phyloP scores from a whole-genome alignment of 2,888 invertebrate species.

The Steromphala cineraria region DNA sequence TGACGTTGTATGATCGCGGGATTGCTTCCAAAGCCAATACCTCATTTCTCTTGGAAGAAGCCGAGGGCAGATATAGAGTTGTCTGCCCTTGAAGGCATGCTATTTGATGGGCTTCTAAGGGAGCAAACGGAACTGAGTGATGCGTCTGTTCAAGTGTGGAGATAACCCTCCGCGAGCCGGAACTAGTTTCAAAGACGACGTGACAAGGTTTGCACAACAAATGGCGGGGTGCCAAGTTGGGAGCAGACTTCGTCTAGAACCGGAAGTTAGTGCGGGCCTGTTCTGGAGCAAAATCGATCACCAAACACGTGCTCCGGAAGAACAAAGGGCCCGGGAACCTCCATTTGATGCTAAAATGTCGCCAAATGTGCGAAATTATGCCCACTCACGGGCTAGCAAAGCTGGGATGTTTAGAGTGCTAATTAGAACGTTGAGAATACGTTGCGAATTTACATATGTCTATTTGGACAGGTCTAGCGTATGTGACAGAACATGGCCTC shows the following conservation, averaged over 20 bases:
- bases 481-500: slow-evolving; percentile 3
- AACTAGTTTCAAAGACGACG: slow-evolving; percentile 11
- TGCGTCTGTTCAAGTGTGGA: background rate
- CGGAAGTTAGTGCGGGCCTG: slow-evolving; percentile 7
- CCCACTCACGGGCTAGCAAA: slow-evolving; percentile 3
- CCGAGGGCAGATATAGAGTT: too few species aligned
- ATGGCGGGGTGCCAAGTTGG: background rate
- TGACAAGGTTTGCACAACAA: slow-evolving; percentile 6
- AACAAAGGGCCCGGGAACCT: background rate
- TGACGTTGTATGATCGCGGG: too few species aligned
- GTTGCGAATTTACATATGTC: slow-evolving; percentile 13
- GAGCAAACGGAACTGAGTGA: background rate
- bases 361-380: slow-evolving; percentile 1
- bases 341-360: slow-evolving; percentile 8
- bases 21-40: too few species aligned
- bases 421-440: slow-evolving; percentile 15
- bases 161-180: slow-evolving; percentile 3
- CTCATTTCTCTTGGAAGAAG: too few species aligned
- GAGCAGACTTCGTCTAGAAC: background rate
- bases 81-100: too few species aligned
- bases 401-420: slow-evolving; percentile 12
- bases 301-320: background rate
- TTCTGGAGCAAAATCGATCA: background rate
- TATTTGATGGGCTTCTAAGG: too few species aligned
- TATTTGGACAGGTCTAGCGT: slow-evolving; percentile 3